These are phyloP conservation scores for Erpobdella octoculata DNA, from an alignment of 2,888 invertebrate genomes.

Conservation along the genomic window DNA sequence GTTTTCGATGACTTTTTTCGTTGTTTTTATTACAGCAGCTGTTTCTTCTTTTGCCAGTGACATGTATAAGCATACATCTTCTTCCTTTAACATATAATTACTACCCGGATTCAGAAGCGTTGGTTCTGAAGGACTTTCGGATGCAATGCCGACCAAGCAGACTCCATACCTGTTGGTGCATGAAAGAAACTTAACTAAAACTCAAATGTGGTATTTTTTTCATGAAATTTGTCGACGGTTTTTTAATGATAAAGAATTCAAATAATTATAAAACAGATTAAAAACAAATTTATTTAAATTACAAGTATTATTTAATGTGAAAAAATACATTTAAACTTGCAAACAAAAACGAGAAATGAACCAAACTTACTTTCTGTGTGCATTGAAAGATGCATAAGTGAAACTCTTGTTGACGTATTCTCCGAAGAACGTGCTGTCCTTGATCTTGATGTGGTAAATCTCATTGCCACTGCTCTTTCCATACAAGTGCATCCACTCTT, in stretches of 20 bases:
- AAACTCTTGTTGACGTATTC: conserved; percentile 98
- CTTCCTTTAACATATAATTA: conserved; percentile 89
- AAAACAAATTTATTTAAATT: background rate
- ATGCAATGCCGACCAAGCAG: conserved; percentile 76
- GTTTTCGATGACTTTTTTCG: background rate
- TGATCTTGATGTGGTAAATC: conserved; percentile 91
- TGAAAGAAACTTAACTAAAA: background rate
- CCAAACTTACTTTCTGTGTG: conserved; percentile 81
- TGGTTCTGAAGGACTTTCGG: background rate
- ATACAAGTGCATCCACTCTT: conserved; percentile 97
- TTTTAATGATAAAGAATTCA: background rate
- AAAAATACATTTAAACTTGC: background rate
- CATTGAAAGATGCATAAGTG: conserved; percentile 98
- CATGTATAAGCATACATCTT: conserved; percentile 95
- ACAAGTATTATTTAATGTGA: background rate
- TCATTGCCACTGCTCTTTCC: conserved; percentile 97
- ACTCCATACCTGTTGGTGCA: conserved; percentile 72
- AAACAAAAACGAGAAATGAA: background rate
- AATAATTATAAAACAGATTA: background rate
- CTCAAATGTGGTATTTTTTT: background rate
- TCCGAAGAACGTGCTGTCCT: conserved; percentile 91
- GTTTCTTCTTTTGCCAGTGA: conserved; percentile 96
- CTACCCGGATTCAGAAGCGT: conserved; percentile 18
- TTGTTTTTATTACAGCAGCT: conserved; percentile 64
- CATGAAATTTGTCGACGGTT: background rate